Evolutionary conservation across 2,797 vertebrate species (phyloP).

Genomic region (Schizopygopsis malacanthus): DNA sequence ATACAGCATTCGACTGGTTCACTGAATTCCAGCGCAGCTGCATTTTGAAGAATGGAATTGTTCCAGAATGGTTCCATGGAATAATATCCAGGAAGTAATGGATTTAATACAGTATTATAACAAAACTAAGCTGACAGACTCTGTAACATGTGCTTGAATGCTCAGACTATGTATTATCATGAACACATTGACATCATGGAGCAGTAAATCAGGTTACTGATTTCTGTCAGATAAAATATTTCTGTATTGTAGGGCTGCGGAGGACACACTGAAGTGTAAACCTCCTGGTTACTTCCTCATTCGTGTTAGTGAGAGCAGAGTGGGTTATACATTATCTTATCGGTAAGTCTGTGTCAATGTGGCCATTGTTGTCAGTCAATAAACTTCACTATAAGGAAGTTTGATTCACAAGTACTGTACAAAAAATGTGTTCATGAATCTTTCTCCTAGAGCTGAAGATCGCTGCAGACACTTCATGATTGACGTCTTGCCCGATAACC

Average conservation of each 20-base stretch:
- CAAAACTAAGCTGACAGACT: not conserved
- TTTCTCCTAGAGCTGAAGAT: conserved; percentile 67
- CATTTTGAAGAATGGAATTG: conserved; percentile 68
- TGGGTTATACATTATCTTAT: conserved; percentile 85
- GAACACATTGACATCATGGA: not conserved
- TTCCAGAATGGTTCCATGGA: conserved; percentile 88
- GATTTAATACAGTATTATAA: not conserved
- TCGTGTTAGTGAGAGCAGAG: conserved; percentile 83
- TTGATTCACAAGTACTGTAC: not conserved
- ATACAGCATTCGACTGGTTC: conserved; percentile 76
- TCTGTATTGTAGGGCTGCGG: conserved; percentile 73
- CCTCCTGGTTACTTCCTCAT: conserved; percentile 84
- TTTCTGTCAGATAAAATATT: not conserved
- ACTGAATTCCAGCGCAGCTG: conserved; percentile 71
- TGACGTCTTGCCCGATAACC: conserved; percentile 71
- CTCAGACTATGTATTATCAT: not conserved
- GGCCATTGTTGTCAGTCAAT: not conserved
- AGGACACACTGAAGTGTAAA: conserved; percentile 76
- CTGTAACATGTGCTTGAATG: not conserved
- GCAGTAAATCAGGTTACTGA: not conserved
- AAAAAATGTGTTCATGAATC: not conserved
- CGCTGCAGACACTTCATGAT: conserved; percentile 86
- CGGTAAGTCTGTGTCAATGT: conserved; percentile 72
- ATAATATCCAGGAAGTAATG: conserved; percentile 85
- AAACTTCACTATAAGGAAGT: not conserved